These are phyloP conservation scores for Microtus ochrogaster DNA, from an alignment of 2,113 vertebrate species.

Conservation along the genomic window DNA sequence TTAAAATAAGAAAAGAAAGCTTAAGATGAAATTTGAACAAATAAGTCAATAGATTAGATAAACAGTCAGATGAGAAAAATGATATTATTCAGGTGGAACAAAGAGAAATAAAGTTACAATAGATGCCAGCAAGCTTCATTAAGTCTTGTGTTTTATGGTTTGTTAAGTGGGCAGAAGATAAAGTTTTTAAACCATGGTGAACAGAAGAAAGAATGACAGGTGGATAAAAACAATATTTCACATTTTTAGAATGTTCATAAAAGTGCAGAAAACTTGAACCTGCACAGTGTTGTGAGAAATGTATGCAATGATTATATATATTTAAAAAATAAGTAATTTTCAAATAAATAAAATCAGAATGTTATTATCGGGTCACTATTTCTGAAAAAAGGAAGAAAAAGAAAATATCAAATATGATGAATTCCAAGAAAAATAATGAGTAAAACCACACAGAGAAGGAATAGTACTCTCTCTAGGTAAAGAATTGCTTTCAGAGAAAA, in stretches of 20 bases:
- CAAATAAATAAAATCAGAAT: neutral
- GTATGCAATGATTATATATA: neutral
- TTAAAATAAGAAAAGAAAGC: neutral
- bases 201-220: neutral
- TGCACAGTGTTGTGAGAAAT: neutral
- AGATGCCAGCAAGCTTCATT: neutral
- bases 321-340: neutral
- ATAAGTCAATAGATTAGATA: neutral
- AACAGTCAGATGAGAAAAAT: neutral
- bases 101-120: neutral
- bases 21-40: conserved; percentile 9
- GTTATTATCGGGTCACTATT: neutral
- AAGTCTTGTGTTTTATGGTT: neutral
- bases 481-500: neutral
- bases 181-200: neutral
- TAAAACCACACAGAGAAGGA: neutral
- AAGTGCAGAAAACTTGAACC: neutral
- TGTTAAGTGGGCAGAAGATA: neutral
- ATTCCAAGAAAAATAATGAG: neutral
- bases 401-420: neutral
- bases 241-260: neutral
- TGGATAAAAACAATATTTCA: neutral
- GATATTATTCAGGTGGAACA: too few relatives aligned
- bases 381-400: neutral
- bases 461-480: neutral